Evolutionary conservation across 2,113 vertebrate genomes (phyloP).

Genomic region (Ciconia boyciana): DNA sequence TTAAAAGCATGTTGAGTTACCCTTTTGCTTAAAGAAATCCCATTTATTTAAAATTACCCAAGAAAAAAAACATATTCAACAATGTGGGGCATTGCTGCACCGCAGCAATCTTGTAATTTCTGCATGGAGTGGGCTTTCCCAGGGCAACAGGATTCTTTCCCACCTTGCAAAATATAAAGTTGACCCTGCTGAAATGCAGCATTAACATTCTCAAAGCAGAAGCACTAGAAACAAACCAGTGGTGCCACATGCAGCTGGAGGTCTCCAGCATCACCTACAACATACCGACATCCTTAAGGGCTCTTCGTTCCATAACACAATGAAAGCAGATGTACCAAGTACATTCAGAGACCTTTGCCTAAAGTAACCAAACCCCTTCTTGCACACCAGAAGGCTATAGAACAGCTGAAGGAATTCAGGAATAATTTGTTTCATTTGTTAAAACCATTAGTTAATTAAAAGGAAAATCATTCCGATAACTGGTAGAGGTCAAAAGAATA

Average conservation of each 20-base stretch:
- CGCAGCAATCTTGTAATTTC: neutral
- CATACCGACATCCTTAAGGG: neutral
- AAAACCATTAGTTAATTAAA: neutral
- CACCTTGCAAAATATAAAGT: neutral
- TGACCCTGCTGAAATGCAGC: neutral
- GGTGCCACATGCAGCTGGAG: neutral
- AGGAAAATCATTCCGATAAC: neutral
- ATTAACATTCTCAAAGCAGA: neutral
- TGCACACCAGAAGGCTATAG: fast-evolving
- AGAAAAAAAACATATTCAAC: neutral
- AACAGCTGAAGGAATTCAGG: neutral
- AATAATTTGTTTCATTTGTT: neutral
- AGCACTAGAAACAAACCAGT: neutral
- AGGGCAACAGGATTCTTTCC: neutral
- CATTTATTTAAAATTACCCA: neutral
- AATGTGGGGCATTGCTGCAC: no score
- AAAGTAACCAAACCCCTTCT: neutral
- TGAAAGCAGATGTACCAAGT: neutral
- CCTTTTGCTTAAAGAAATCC: neutral
- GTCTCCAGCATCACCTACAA: neutral
- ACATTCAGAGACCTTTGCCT: neutral
- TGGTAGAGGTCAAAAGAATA: neutral
- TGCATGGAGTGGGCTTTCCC: neutral
- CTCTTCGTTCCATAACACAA: neutral
- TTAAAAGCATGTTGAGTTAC: neutral